phyloP scores from a whole-genome alignment of 2,113 vertebrate genomes.

The Fulica atra region DNA sequence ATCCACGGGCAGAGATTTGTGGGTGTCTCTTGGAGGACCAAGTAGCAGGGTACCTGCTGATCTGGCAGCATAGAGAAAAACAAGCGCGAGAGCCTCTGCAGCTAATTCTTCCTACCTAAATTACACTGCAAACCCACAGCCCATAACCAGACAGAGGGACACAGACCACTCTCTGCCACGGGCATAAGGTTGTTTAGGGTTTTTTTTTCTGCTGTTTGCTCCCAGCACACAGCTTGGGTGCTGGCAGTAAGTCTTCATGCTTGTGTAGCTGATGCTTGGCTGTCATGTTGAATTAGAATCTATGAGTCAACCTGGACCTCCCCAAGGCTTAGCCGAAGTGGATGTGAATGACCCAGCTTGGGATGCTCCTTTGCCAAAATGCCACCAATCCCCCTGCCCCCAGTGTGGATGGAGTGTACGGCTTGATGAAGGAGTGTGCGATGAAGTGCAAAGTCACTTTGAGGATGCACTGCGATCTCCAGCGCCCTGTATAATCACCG shows the following conservation, averaged over 20 bases:
- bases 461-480: not conserved
- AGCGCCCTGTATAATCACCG: accelerated
- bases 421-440: not conserved
- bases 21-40: accelerated
- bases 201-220: not conserved
- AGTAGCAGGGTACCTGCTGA: too few relatives aligned
- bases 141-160: not conserved
- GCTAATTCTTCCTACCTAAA: not conserved
- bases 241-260: not conserved
- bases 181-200: not conserved
- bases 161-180: not conserved
- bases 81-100: accelerated
- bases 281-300: not conserved
- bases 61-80: not conserved
- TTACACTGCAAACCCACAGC: not conserved
- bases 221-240: not conserved
- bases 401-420: accelerated
- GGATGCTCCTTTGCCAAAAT: not conserved
- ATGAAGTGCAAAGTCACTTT: not conserved
- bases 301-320: not conserved
- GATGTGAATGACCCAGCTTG: not conserved
- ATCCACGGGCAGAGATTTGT: not conserved
- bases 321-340: not conserved
- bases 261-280: not conserved
- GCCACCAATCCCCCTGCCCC: not conserved